Evolutionary conservation across 2,113 vertebrate genomes (phyloP).

Genomic region (Notarius lentiginosus): DNA sequence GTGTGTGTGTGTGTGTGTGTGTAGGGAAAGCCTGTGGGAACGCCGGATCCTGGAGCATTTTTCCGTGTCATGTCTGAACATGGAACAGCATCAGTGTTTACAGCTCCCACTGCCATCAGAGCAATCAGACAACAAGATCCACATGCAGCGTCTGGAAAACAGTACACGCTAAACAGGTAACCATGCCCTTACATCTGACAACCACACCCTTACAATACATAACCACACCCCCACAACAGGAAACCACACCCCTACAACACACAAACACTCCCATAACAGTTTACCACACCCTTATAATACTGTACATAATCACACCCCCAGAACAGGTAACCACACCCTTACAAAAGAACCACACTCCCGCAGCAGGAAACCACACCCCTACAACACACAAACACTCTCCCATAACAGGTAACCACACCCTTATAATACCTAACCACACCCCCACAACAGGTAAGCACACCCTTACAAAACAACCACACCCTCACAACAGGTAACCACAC

Average conservation of each 20-base stretch:
- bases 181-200: neutral
- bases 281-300: neutral
- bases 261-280: neutral
- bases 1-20: slow-evolving; percentile 42
- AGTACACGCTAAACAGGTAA: slow-evolving; percentile 85
- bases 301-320: neutral
- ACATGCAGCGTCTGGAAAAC: slow-evolving; percentile 74
- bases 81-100: slow-evolving; percentile 84
- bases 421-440: neutral
- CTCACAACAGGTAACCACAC: neutral
- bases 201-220: neutral
- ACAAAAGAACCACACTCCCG: neutral
- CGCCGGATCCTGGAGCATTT: slow-evolving; percentile 89
- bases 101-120: slow-evolving; percentile 92
- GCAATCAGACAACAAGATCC: slow-evolving; percentile 96
- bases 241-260: neutral
- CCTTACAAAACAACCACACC: neutral
- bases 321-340: neutral
- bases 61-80: slow-evolving; percentile 93
- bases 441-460: neutral
- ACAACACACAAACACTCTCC: neutral
- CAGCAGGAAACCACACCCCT: neutral
- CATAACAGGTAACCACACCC: neutral
- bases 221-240: neutral
- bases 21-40: slow-evolving; percentile 96